Percentiles rank a stretch among this genome's conserved stretches.
Evolutionary conservation across 2,888 invertebrate genomes (phyloP).

Genomic region (Julus scandinavius): DNA sequence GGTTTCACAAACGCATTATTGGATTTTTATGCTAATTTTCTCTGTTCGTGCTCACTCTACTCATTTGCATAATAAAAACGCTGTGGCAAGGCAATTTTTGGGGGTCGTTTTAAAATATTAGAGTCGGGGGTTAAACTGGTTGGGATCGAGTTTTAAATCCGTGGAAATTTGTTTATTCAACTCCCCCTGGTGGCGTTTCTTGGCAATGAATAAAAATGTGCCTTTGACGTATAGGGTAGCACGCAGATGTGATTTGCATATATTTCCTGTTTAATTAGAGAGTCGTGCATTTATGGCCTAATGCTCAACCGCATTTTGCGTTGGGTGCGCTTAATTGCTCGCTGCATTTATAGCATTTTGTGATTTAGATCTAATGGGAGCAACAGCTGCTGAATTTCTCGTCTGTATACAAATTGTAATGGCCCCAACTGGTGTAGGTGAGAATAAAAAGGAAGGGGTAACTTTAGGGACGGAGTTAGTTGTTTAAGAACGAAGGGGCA

Average conservation of each 20-base stretch:
- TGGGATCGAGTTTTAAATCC: neutral
- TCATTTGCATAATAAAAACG: neutral
- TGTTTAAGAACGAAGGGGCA: neutral
- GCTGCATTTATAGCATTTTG: neutral
- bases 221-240: neutral
- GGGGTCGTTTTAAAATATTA: neutral
- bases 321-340: neutral
- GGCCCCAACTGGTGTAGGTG: neutral
- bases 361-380: conserved; percentile 1
- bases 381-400: conserved; percentile 1
- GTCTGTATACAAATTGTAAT: neutral
- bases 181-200: neutral
- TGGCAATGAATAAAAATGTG: neutral
- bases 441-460: neutral
- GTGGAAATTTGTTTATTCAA: neutral
- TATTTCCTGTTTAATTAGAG: conserved; percentile 1
- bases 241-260: neutral
- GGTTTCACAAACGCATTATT: neutral
- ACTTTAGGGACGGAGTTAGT: neutral
- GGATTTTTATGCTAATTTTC: neutral
- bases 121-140: neutral
- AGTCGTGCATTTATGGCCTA: conserved; percentile 1
- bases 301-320: neutral
- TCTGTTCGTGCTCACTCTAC: neutral
- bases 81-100: neutral